These are phyloP conservation scores for Polydrusus cervinus DNA, from an alignment of 2,888 invertebrate species.

Conservation along the genomic window DNA sequence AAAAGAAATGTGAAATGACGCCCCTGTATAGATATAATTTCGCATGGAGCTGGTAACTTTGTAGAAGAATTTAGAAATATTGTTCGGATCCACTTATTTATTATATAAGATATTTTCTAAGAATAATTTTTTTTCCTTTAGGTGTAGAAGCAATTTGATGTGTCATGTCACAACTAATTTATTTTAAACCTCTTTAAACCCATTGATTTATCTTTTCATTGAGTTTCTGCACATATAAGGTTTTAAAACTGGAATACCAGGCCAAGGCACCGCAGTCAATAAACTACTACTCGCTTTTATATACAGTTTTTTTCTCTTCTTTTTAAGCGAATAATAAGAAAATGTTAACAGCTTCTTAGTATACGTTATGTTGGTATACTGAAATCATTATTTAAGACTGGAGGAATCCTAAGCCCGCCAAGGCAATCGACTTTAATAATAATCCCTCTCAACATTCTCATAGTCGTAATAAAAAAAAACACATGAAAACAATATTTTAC, in stretches of 20 bases:
- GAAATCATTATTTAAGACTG: conserved; percentile 26
- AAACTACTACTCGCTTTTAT: conserved; percentile 16
- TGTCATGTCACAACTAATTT: background rate
- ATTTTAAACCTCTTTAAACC: conserved; percentile 10
- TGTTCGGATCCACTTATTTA: too few species aligned
- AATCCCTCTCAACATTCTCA: conserved; percentile 40
- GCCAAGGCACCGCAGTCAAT: conserved; percentile 42
- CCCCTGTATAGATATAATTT: too few species aligned
- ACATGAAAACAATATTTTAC: conserved; percentile 45
- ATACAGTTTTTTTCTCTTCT: background rate
- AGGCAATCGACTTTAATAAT: conserved; percentile 41
- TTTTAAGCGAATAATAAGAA: conserved; percentile 36
- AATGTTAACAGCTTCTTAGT: conserved; percentile 36
- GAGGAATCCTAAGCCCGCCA: conserved; percentile 47
- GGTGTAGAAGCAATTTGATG: too few species aligned
- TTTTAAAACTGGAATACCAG: conserved; percentile 33
- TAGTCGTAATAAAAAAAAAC: conserved; percentile 29
- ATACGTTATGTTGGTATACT: conserved; percentile 17
- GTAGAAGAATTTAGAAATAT: too few species aligned
- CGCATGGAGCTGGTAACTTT: too few species aligned
- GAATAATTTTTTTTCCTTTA: too few species aligned
- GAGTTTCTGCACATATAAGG: conserved; percentile 34
- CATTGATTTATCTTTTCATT: conserved; percentile 23
- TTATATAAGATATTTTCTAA: too few species aligned
- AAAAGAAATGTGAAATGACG: too few species aligned